phyloP scores from a whole-genome alignment of 2,888 invertebrate genomes.

The Lymantria dispar region DNA sequence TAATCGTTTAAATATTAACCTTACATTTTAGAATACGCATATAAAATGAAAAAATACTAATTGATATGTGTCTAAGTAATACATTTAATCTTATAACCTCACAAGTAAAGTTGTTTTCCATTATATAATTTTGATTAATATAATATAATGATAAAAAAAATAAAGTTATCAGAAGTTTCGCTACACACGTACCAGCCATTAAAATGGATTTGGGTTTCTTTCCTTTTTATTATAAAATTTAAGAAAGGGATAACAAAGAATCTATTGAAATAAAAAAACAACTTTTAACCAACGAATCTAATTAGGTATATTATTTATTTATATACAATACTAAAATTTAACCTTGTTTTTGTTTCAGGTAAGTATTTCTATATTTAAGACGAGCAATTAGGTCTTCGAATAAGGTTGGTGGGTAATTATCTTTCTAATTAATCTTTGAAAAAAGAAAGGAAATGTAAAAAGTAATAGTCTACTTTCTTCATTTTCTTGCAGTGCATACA shows the following conservation, averaged over 20 bases:
- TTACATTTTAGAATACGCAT: no score
- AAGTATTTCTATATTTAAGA: conserved; percentile 41
- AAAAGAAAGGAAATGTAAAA: no score
- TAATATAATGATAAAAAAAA: no score
- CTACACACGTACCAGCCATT: conserved; percentile 62
- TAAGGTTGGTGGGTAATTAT: not conserved
- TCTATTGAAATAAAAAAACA: conserved; percentile 47
- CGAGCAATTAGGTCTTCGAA: not conserved
- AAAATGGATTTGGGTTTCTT: conserved; percentile 50
- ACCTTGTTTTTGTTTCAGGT: conserved; percentile 67
- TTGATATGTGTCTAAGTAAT: no score
- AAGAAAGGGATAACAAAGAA: conserved; percentile 11
- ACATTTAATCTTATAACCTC: not conserved
- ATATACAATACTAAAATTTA: conserved; percentile 28
- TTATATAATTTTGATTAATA: conserved; percentile 32
- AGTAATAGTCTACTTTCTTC: no score
- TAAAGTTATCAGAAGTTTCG: conserved; percentile 53
- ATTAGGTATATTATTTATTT: conserved; percentile 18
- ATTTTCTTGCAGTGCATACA: no score
- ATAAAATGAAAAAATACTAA: no score
- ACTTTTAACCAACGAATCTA: conserved; percentile 37
- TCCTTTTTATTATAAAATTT: conserved; percentile 42
- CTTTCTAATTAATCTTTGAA: no score
- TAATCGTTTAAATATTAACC: no score
- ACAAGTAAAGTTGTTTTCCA: conserved; percentile 27